Evolutionary conservation across 2,797 vertebrate genomes (phyloP).

Genomic region (Hydrophis major): DNA sequence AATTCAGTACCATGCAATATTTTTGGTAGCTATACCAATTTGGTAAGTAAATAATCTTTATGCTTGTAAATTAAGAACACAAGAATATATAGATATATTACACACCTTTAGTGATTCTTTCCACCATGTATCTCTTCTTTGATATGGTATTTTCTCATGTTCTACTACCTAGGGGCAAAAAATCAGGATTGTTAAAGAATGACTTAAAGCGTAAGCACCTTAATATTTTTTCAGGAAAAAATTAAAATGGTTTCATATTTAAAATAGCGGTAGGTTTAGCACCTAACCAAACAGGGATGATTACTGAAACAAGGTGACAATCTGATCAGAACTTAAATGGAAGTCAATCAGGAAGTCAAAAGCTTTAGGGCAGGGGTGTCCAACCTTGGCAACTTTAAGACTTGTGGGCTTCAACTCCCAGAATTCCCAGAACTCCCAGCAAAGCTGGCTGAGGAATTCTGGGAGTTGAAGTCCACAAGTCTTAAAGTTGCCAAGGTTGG

Average conservation of each 20-base stretch:
- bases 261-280: not conserved
- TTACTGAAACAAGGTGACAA: not conserved
- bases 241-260: not conserved
- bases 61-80: not conserved
- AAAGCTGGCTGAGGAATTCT: too few relatives aligned
- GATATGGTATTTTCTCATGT: constrained; percentile 48
- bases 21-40: not conserved
- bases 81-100: constrained; percentile 5
- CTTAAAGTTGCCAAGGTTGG: too few relatives aligned
- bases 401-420: too few relatives aligned
- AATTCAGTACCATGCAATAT: not conserved
- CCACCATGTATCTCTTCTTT: constrained; percentile 73
- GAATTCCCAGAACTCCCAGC: too few relatives aligned
- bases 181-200: not conserved
- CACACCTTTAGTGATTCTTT: constrained; percentile 70
- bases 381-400: too few relatives aligned
- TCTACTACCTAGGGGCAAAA: constrained; percentile 26
- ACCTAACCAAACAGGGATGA: not conserved
- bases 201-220: not conserved
- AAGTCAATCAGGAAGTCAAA: not conserved
- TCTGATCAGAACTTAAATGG: not conserved
- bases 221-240: not conserved
- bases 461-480: too few relatives aligned
- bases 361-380: not conserved
- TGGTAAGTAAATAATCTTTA: not conserved